Evolutionary conservation across 2,113 vertebrate species (phyloP).

Genomic region (Balaeniceps rex): DNA sequence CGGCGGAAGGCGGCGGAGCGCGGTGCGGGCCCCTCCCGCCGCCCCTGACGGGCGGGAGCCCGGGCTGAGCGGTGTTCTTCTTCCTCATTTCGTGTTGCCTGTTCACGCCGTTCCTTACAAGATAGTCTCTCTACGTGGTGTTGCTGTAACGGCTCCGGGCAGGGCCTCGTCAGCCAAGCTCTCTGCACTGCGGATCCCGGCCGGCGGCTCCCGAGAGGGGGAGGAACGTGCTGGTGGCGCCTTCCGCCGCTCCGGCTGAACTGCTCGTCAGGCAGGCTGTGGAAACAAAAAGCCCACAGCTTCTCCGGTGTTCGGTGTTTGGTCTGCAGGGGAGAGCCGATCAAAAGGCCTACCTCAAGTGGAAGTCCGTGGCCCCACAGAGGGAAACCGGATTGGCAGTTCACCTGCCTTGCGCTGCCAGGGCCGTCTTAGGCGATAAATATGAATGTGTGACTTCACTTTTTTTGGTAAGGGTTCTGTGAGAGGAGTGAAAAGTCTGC

Average conservation of each 20-base stretch:
- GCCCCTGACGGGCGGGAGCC: not conserved
- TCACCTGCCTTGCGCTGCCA: not conserved
- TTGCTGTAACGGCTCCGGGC: not conserved
- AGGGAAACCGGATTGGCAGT: fast-evolving
- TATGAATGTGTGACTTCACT: fast-evolving
- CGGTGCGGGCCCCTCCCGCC: too few relatives aligned
- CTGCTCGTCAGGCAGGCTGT: fast-evolving
- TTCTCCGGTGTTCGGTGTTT: fast-evolving
- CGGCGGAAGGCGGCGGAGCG: not conserved
- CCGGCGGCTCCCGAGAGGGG: too few relatives aligned
- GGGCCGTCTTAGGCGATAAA: fast-evolving
- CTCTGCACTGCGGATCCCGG: fast-evolving
- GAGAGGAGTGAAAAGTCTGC: not conserved
- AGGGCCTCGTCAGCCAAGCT: not conserved
- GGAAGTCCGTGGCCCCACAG: not conserved
- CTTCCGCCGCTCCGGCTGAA: fast-evolving
- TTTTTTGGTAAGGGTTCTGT: not conserved
- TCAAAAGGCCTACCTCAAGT: fast-evolving
- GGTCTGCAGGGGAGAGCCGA: not conserved
- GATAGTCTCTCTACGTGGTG: fast-evolving
- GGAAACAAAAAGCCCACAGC: fast-evolving
- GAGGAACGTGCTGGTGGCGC: fast-evolving
- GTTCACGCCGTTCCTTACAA: fast-evolving
- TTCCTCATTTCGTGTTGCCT: fast-evolving
- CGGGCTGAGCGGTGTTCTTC: fast-evolving